Base-by-base conservation (phyloP, 2,888 invertebrate species). In the Oscheius onirici region DNA sequence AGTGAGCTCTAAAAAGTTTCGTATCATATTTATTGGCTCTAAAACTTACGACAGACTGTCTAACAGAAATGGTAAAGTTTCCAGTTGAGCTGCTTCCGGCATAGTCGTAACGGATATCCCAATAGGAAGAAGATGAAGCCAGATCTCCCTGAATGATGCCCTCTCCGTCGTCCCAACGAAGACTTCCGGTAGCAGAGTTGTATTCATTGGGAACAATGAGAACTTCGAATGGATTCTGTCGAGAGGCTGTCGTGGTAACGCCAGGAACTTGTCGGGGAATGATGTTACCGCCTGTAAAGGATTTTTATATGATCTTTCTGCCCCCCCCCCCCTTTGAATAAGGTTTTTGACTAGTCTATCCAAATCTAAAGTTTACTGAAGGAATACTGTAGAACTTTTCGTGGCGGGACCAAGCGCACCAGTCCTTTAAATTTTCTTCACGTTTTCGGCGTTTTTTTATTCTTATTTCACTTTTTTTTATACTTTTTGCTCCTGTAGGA, bases 221-320 rank as follows among this genome's bases (percentile, higher is more conserved):
- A 34, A 94, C 89, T 80, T 92, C 91, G 75, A 93, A 90, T 55
- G 91, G 91, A 44, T 91, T 91, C 79, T 91, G 90, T 70, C 93
- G 91, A 54, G 83, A 61, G 1, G 75, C 77, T 1, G 75, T 73
- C 0, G 86, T 85, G 0, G 83, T 87, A 34, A 77, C 68, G 20
- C 69, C 72, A 11, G 86, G 81, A 8, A 75, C 79, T 71, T 88
- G 91, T 75, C 90, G 88, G n/a, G 90, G 89, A 58, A 92, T 83
- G 20, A 92, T 90, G 49, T 90, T 88, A 26, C 92, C 92, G 69
- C 17, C 63, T 63, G 46, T 13, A 28, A 41, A 22, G 43, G 40
- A 11, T 15, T 13, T n/a, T n/a, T n/a, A n/a, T n/a, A n/a, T n/a
- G n/a, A n/a, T n/a, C n/a, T n/a, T n/a, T n/a, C n/a, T n/a, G n/a